Evolutionary conservation across 2,113 vertebrate genomes (phyloP).

Genomic region (Anhinga anhinga): DNA sequence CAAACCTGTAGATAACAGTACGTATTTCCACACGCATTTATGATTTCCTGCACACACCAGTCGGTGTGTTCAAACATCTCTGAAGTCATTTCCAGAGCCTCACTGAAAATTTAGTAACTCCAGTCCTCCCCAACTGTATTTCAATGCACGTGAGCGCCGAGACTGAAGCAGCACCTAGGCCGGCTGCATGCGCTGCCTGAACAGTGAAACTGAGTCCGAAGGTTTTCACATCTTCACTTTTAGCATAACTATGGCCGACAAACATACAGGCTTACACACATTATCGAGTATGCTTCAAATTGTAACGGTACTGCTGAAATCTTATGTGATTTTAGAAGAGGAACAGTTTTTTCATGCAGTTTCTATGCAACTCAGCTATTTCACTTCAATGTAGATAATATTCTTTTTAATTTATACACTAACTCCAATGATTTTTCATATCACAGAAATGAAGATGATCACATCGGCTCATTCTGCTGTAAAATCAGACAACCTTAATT

Average conservation of each 20-base stretch:
- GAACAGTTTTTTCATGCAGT: neutral
- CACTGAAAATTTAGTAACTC: neutral
- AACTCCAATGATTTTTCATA: neutral
- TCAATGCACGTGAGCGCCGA: neutral
- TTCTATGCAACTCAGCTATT: neutral
- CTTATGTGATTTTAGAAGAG: fast-evolving
- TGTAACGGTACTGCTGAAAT: neutral
- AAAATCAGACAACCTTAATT: neutral
- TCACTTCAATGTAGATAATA: neutral
- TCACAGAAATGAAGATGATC: neutral
- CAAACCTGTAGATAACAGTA: neutral
- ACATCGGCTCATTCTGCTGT: neutral
- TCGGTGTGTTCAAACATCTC: neutral
- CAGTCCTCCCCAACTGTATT: neutral
- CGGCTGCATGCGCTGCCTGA: neutral
- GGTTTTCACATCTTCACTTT: neutral
- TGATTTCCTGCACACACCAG: neutral
- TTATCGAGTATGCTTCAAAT: neutral
- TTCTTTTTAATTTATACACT: neutral
- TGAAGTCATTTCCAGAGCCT: neutral
- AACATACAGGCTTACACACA: neutral
- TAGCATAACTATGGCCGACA: neutral
- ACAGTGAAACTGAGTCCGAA: neutral
- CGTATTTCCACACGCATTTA: neutral
- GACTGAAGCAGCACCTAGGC: neutral